phyloP scores from a whole-genome alignment of 2,113 vertebrate genomes.

The Struthidea cinerea region DNA sequence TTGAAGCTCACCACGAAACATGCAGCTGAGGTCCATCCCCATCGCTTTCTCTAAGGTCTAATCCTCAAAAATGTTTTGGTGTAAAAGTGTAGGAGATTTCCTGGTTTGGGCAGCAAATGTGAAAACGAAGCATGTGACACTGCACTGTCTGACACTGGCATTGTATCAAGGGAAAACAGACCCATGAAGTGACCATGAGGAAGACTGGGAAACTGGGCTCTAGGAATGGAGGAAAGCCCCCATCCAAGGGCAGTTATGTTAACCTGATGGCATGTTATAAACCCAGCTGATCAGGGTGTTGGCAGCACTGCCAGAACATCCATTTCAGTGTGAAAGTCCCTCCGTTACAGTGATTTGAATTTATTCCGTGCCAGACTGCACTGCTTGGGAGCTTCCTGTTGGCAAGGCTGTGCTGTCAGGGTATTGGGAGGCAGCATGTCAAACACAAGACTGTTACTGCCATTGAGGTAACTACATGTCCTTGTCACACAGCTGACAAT shows the following conservation, averaged over 20 bases:
- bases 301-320: neutral
- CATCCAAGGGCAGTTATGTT: neutral
- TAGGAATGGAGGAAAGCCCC: neutral
- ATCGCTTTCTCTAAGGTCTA: neutral
- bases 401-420: neutral
- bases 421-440: neutral
- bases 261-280: neutral
- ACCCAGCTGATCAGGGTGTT: neutral
- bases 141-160: neutral
- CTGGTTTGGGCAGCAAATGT: neutral
- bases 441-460: neutral
- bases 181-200: neutral
- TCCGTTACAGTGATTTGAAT: neutral
- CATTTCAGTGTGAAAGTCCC: neutral
- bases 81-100: neutral
- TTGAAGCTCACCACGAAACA: neutral
- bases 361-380: neutral
- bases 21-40: neutral
- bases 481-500: conserved; percentile 85
- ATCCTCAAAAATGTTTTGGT: neutral
- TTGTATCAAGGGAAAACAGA: neutral
- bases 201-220: neutral
- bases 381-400: neutral
- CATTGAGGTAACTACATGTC: neutral
- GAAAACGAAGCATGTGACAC: neutral